These are phyloP conservation scores for Rhopalosiphum padi DNA, from an alignment of 1,140 invertebrate genomes.

Conservation along the genomic window DNA sequence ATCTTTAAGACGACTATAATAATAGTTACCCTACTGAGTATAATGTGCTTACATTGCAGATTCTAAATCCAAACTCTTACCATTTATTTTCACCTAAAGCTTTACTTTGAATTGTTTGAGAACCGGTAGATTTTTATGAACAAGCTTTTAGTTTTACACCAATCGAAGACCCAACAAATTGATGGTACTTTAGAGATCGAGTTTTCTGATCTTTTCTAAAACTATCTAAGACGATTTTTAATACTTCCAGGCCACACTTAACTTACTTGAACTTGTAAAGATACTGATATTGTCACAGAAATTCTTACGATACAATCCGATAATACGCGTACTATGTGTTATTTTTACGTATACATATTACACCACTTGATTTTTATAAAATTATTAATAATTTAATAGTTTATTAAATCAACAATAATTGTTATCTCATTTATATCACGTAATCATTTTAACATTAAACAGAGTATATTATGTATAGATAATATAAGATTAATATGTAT, in stretches of 20 bases:
- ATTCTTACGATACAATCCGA: neutral
- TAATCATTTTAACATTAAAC: neutral
- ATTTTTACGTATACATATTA: neutral
- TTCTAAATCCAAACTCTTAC: conserved; percentile 32
- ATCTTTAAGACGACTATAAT: neutral
- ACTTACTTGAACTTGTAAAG: neutral
- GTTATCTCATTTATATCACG: neutral
- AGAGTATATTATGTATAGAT: neutral
- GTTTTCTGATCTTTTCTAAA: conserved; percentile 3
- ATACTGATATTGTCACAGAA: neutral
- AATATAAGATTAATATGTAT: neutral
- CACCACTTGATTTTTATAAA: neutral
- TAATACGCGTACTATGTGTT: neutral
- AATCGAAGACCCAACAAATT: conserved; percentile 21
- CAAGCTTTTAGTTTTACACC: conserved; percentile 45
- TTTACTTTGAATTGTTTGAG: conserved; percentile 33
- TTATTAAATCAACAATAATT: neutral
- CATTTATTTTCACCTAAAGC: conserved; percentile 38
- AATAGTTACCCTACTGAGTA: neutral
- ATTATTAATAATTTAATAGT: neutral
- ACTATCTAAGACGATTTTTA: conserved; percentile 18
- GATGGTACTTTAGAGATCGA: conserved; percentile 44
- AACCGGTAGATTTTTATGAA: conserved; percentile 37
- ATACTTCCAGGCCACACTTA: neutral
- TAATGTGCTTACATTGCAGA: conserved; percentile 21